A percentile compares a stretch with the other conserved stretches of the same genome.
Evolutionary conservation across 92 coral and sea anemone genomes (phyloP).

Genomic region (Scolanthus callimorphus): DNA sequence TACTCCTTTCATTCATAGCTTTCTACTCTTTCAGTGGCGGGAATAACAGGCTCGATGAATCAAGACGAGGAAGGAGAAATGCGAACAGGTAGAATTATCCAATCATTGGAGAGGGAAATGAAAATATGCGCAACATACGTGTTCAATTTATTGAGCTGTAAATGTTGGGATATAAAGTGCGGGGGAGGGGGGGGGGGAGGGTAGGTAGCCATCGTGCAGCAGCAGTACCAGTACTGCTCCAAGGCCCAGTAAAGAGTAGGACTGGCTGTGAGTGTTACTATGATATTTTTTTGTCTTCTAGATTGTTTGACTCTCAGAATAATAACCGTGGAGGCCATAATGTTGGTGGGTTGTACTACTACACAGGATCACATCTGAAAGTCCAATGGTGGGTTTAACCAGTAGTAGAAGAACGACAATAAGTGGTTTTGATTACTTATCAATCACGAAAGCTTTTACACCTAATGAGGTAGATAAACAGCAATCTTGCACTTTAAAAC

Average conservation of each 20-base stretch:
- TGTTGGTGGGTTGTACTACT: conserved; percentile 24
- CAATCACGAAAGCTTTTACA: neutral
- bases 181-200: too few relatives aligned
- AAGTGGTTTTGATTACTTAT: too few relatives aligned
- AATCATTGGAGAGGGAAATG: too few relatives aligned
- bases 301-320: conserved; percentile 35
- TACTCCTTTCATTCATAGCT: too few relatives aligned
- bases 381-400: conserved; percentile 14
- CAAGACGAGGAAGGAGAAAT: conserved; percentile 18
- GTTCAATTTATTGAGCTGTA: too few relatives aligned
- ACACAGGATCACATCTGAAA: conserved; percentile 14
- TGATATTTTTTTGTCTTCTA: neutral
- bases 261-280: too few relatives aligned
- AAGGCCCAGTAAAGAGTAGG: too few relatives aligned
- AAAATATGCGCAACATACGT: too few relatives aligned
- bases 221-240: neutral
- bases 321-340: conserved; percentile 38
- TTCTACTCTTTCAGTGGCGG: conserved; percentile 68
- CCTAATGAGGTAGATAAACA: neutral
- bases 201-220: too few relatives aligned
- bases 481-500: too few relatives aligned
- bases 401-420: too few relatives aligned
- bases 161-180: too few relatives aligned
- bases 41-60: conserved; percentile 35
- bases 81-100: conserved; percentile 9